Conservation (phyloP, 2,113 vertebrate genomes). For the Halichoeres trimaculatus region DNA sequence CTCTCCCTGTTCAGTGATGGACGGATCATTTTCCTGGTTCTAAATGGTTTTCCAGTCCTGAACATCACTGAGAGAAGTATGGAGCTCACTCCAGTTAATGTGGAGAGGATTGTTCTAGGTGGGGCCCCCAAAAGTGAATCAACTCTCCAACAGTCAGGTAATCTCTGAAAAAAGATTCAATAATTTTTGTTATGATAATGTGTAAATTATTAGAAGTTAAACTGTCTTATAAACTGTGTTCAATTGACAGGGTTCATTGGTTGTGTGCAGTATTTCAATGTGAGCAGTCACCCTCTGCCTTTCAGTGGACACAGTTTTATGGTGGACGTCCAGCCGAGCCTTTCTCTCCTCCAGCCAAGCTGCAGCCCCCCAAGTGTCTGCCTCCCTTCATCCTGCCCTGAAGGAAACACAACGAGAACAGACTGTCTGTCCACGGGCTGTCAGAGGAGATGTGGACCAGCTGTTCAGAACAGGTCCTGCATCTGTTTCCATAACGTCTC, state of each 20-base stretch:
- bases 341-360: constrained; percentile 53
- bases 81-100: constrained; percentile 49
- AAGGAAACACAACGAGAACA: constrained; percentile 13
- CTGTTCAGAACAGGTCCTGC: constrained; percentile 62
- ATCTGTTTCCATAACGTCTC: constrained; percentile 74
- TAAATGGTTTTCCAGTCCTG: constrained; percentile 66
- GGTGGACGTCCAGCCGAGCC: constrained; percentile 71
- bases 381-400: constrained; percentile 58
- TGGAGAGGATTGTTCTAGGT: constrained; percentile 76
- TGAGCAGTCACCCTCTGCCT: constrained; percentile 68
- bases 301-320: constrained; percentile 67
- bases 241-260: constrained; percentile 80
- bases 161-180: not conserved
- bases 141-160: constrained; percentile 65
- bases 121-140: constrained; percentile 23
- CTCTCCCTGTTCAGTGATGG: constrained; percentile 60
- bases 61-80: constrained; percentile 64
- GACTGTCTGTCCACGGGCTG: constrained; percentile 68
- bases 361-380: constrained; percentile 73
- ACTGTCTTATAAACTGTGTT: no score
- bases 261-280: constrained; percentile 79
- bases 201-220: no score
- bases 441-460: constrained; percentile 37
- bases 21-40: constrained; percentile 47
- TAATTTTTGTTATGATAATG: no score